These are phyloP conservation scores for Botia kubotai DNA, from an alignment of 2,797 vertebrate genomes.

Conservation along the genomic window DNA sequence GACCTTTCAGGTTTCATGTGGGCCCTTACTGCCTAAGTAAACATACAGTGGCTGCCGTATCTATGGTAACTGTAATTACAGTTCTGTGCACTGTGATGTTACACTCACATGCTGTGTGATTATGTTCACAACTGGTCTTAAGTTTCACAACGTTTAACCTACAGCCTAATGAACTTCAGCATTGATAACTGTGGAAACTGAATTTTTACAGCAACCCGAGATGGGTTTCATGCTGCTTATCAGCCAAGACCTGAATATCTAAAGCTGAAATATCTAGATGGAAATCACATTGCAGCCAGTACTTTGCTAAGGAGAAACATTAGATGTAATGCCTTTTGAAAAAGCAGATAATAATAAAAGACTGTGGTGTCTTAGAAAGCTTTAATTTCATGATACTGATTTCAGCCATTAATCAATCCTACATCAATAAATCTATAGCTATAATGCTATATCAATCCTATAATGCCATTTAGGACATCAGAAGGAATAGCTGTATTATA, in stretches of 20 bases:
- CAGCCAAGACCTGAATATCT: background rate
- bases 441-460: too few relatives aligned
- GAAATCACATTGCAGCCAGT: background rate
- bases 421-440: too few relatives aligned
- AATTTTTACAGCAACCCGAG: conserved; percentile 32
- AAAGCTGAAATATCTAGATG: background rate
- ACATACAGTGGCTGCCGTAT: conserved; percentile 61
- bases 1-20: conserved; percentile 4
- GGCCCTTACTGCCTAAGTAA: conserved; percentile 45
- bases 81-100: conserved; percentile 26
- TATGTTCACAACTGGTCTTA: conserved; percentile 5
- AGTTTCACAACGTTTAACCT: conserved; percentile 21
- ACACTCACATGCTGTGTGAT: conserved; percentile 19
- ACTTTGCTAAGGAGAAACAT: background rate
- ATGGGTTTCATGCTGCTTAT: background rate
- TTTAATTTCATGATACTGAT: background rate
- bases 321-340: background rate
- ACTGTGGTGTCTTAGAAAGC: background rate
- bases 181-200: conserved; percentile 3
- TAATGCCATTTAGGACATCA: too few relatives aligned
- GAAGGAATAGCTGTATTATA: too few relatives aligned
- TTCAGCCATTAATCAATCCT: background rate
- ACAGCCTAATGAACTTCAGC: conserved; percentile 27
- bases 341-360: too few relatives aligned
- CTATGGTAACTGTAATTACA: conserved; percentile 59